Conservation (phyloP, 2,888 invertebrate genomes). For the Spisula subtruncata region DNA sequence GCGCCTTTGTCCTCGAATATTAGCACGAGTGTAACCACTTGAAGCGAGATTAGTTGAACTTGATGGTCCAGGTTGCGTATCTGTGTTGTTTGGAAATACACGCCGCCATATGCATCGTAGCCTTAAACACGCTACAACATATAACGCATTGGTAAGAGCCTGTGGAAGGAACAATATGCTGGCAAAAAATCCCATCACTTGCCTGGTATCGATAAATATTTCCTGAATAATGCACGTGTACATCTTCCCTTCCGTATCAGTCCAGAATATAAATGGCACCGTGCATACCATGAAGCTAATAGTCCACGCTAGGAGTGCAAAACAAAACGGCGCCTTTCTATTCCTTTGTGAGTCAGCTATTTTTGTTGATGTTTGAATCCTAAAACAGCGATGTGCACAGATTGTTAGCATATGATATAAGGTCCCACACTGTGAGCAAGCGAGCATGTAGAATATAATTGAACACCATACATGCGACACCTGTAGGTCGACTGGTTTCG, state of each 20-base stretch:
- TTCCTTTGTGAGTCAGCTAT: neutral
- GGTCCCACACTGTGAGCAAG: constrained; percentile 22
- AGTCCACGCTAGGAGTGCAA: neutral
- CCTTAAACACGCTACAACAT: constrained; percentile 1
- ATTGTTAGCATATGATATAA: constrained; percentile 29
- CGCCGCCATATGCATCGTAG: constrained; percentile 16
- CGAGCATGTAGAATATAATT: neutral
- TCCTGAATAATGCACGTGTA: neutral
- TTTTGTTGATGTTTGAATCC: constrained; percentile 1
- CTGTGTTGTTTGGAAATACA: neutral
- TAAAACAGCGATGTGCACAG: neutral
- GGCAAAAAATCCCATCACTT: neutral
- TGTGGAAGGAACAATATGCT: constrained; percentile 22
- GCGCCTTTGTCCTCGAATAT: constrained; percentile 3
- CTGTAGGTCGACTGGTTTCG: neutral
- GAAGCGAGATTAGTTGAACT: neutral
- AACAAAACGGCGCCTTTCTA: neutral
- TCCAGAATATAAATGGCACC: neutral
- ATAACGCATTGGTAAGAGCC: constrained; percentile 11
- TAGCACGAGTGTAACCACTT: neutral
- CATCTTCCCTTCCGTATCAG: neutral
- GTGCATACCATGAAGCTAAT: neutral
- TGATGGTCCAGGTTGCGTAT: neutral
- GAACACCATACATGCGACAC: neutral
- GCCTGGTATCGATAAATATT: neutral